Base-by-base conservation (phyloP, 2,888 invertebrate species). In the Asteroscopus sphinx region DNA sequence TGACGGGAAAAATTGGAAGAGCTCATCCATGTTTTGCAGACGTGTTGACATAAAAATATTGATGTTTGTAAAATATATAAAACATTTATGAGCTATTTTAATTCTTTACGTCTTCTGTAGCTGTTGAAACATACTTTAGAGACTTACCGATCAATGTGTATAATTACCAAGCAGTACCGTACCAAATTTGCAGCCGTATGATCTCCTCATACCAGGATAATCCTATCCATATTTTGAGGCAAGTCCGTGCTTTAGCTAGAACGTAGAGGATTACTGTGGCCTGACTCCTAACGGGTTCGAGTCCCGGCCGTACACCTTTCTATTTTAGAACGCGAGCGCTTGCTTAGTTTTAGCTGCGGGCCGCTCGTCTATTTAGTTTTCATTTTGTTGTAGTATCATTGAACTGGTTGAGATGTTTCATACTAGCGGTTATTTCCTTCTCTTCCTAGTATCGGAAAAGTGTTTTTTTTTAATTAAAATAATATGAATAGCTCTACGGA, bases 181-280 rank as follows among this genome's bases (percentile, higher is more conserved):
- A 35, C 17, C 40, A 7, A 55, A 39, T n/a, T 4, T n/a, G 0
- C 8, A 0, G 4, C 44, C 56, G 54, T 57, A 37, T 54, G 11
- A n/a, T n/a, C n/a, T 1, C 1, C 17, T 26, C 11, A 40, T 45
- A 40, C 11, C 33, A 70, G 73, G 73, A 79, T 83, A 83, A 79
- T 78, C 78, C 77, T 58, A 35, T 44, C 69, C 61, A 68, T 63
- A 64, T 59, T 73, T 55, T 47, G 42, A 60, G 41, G 5, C 32
- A 44, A 65, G 40, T 53, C 53, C 71, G 71, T 71, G 71, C 65
- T 37, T 21, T 21, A 52, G 26, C 26, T 40, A 45, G 65, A 35
- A 58, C 11, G 33, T 8, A 33, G 40, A 5, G 68, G 71, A 71
- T 71, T 60, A 71, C 32, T 45, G 54, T 41, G 55, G 16, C 36